Conservation (phyloP, 92 coral and sea anemone genomes). For the Diadumene lineata region DNA sequence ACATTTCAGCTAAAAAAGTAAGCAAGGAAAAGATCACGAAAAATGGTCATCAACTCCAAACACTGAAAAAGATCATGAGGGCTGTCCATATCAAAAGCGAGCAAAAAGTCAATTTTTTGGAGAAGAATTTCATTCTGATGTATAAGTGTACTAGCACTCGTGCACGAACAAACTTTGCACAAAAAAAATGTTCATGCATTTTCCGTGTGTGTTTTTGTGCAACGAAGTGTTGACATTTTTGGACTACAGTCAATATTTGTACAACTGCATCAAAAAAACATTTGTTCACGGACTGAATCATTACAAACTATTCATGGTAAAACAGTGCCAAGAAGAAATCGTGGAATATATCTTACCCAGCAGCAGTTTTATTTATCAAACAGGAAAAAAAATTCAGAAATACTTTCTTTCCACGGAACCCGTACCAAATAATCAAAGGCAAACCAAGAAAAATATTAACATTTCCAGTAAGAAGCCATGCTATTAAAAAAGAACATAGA, state of each 20-base stretch:
- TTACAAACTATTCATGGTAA: no score
- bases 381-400: no score
- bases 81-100: background rate
- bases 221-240: slow-evolving; percentile 7
- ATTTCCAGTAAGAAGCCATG: no score
- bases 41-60: background rate
- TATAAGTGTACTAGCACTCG: background rate
- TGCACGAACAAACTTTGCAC: background rate
- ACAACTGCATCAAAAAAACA: slow-evolving; percentile 4
- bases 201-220: slow-evolving; percentile 12
- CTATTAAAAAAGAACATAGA: no score
- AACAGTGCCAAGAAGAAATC: no score
- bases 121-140: background rate
- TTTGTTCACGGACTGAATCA: background rate
- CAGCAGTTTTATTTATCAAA: no score
- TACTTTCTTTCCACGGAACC: no score
- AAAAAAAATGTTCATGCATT: background rate
- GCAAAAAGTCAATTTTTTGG: no score
- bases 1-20: background rate
- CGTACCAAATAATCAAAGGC: no score
- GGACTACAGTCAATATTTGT: slow-evolving; percentile 25
- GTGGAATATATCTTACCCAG: no score
- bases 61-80: background rate
- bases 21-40: no score
- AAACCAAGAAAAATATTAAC: no score